Conservation (phyloP, 1,140 invertebrate species). For the Cyphomyrmex costatus region DNA sequence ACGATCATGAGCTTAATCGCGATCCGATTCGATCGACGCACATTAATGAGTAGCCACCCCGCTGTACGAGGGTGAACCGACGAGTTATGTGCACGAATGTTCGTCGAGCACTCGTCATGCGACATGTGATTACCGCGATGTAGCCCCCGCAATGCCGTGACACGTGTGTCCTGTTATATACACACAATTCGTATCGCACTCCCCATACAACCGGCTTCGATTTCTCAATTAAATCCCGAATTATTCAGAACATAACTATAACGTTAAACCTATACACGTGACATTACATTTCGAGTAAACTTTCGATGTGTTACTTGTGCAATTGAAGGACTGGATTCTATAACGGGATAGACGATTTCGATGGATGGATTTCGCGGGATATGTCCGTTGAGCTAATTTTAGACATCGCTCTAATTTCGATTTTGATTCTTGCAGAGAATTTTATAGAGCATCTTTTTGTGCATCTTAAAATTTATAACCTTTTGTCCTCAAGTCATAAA, state of each 20-base stretch:
- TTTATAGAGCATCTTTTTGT: no score
- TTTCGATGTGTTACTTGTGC: constrained; percentile 36
- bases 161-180: constrained; percentile 51
- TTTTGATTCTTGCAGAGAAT: no score
- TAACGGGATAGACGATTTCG: no score
- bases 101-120: constrained; percentile 50
- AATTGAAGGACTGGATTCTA: background rate
- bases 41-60: constrained; percentile 66
- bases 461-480: no score
- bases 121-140: constrained; percentile 55
- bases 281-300: constrained; percentile 48
- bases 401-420: no score
- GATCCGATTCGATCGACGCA: constrained; percentile 67
- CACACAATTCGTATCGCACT: constrained; percentile 37
- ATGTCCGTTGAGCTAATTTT: no score
- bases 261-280: constrained; percentile 41
- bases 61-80: constrained; percentile 6
- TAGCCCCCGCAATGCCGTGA: constrained; percentile 59
- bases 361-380: no score
- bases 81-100: constrained; percentile 10
- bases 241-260: constrained; percentile 50
- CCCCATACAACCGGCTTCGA: constrained; percentile 16
- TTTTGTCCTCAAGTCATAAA: no score
- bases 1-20: constrained; percentile 57
- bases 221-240: constrained; percentile 70